Evolutionary conservation across 2,113 vertebrate species (phyloP).

Genomic region (Scomber colias): DNA sequence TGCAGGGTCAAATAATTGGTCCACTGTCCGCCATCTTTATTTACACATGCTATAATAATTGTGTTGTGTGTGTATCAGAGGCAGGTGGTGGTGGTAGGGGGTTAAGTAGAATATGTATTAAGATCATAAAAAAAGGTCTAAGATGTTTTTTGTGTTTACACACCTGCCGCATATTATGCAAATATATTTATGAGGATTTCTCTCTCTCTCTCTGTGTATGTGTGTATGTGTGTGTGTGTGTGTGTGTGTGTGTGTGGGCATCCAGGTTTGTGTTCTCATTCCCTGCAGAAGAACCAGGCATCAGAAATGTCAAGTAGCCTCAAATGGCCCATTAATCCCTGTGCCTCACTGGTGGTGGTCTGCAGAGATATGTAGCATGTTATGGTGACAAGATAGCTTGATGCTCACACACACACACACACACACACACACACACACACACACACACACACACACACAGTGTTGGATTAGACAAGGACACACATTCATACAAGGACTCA

Average conservation of each 20-base stretch:
- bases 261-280: conserved; percentile 36
- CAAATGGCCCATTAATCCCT: conserved; percentile 68
- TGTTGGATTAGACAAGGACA: conserved; percentile 26
- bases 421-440: background rate
- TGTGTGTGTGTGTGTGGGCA: background rate
- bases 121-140: too few relatives aligned
- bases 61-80: background rate
- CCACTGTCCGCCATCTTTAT: background rate
- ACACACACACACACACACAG: background rate
- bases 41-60: background rate
- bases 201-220: background rate
- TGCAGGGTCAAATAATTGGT: conserved; percentile 11
- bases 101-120: background rate
- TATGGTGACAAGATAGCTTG: conserved; percentile 51
- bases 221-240: background rate
- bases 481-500: conserved; percentile 12
- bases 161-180: background rate
- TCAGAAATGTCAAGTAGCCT: conserved; percentile 73
- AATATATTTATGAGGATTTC: background rate
- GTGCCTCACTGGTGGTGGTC: conserved; percentile 49
- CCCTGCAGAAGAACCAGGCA: conserved; percentile 38
- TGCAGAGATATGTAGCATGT: conserved; percentile 60
- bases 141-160: background rate
- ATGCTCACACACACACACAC: background rate
- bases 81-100: background rate